These are phyloP conservation scores for Leucophenga maculata DNA, from an alignment of 2,888 invertebrate species.

Conservation along the genomic window DNA sequence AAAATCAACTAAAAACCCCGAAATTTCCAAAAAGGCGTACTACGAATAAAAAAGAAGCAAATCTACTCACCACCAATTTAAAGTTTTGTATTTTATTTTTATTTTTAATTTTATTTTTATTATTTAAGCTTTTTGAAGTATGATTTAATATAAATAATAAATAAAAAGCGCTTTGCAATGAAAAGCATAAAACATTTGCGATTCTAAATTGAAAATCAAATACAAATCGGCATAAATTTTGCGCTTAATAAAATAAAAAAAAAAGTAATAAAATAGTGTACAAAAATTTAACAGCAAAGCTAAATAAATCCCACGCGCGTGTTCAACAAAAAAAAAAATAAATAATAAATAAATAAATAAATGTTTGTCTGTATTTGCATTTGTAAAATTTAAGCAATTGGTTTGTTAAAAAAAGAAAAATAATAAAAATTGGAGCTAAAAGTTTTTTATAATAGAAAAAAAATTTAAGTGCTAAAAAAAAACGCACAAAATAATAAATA, in stretches of 20 bases:
- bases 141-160: background rate
- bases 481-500: background rate
- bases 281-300: background rate
- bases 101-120: background rate
- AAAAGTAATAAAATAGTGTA: background rate
- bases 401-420: background rate
- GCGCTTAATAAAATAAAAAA: background rate
- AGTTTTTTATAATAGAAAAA: background rate
- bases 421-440: background rate
- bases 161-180: background rate
- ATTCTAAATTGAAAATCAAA: background rate
- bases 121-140: background rate
- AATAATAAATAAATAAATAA: slow-evolving; percentile 6
- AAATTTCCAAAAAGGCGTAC: too few species aligned
- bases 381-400: background rate
- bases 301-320: slow-evolving; percentile 4
- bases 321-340: slow-evolving; percentile 6
- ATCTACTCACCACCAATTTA: background rate
- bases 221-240: background rate
- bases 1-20: too few species aligned
- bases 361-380: background rate
- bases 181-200: background rate
- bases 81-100: slow-evolving; percentile 10
- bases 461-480: background rate
- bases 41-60: background rate